Conservation (phyloP, 2,113 vertebrate genomes). For the Tetraodon nigroviridis region DNA sequence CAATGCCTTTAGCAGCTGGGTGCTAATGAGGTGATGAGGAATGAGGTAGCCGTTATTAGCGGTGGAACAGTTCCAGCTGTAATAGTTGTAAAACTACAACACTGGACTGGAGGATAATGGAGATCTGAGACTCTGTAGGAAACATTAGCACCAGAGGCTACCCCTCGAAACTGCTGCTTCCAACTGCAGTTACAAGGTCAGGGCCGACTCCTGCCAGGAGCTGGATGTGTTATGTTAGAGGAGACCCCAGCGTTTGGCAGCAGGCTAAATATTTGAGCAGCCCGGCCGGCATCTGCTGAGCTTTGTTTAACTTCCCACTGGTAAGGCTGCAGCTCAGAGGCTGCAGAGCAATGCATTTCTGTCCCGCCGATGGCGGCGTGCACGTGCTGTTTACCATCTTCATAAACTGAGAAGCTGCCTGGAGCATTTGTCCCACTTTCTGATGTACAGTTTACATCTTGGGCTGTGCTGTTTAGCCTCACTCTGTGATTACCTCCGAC, state of each 20-base stretch:
- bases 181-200: too few species aligned
- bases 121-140: too few species aligned
- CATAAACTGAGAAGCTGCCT: background rate
- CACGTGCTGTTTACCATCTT: background rate
- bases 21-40: too few species aligned
- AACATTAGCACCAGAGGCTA: too few species aligned
- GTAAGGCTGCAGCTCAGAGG: conserved; percentile 7
- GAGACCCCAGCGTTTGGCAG: background rate
- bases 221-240: too few species aligned
- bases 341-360: background rate
- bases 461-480: conserved; percentile 12
- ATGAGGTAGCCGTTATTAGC: too few species aligned
- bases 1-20: too few species aligned
- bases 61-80: too few species aligned
- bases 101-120: too few species aligned
- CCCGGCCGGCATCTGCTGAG: conserved; percentile 6
- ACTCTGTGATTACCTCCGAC: conserved; percentile 39
- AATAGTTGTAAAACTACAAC: too few species aligned
- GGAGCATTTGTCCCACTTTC: background rate
- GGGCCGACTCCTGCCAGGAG: too few species aligned
- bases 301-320: conserved; percentile 17
- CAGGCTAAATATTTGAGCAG: conserved; percentile 2
- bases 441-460: background rate
- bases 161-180: too few species aligned
- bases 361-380: background rate